phyloP scores from a whole-genome alignment of 2,888 invertebrate genomes.

The Himalopsyche tibetana region DNA sequence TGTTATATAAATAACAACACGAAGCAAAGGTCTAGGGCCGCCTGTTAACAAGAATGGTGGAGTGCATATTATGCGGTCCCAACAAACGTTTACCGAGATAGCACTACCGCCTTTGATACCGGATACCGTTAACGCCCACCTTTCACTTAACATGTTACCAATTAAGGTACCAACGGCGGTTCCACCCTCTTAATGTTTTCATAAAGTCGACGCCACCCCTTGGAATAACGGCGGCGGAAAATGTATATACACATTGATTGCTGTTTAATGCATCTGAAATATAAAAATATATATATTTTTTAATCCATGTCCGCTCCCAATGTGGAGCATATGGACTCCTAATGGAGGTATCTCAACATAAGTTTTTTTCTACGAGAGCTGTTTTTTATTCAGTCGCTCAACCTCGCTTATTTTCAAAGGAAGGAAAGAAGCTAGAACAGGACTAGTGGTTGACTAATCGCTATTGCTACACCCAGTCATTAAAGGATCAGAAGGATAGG shows the following conservation, averaged over 20 bases:
- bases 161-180: conserved; percentile 41
- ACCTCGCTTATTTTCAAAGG: too few relatives aligned
- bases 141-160: conserved; percentile 47
- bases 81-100: conserved; percentile 48
- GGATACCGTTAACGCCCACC: conserved; percentile 5
- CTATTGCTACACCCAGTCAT: too few relatives aligned
- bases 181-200: conserved; percentile 49
- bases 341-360: too few relatives aligned
- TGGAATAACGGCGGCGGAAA: conserved; percentile 24
- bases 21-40: not conserved
- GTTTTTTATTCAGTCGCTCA: too few relatives aligned
- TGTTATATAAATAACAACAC: not conserved
- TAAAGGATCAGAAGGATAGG: too few relatives aligned
- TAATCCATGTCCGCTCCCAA: too few relatives aligned
- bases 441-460: too few relatives aligned
- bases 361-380: too few relatives aligned
- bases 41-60: conserved; percentile 8
- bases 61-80: conserved; percentile 20
- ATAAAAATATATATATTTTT: too few relatives aligned
- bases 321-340: too few relatives aligned
- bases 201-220: conserved; percentile 46
- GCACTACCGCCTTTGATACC: conserved; percentile 17
- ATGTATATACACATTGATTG: conserved; percentile 3
- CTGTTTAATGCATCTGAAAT: not conserved
- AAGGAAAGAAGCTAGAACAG: too few relatives aligned